A percentile compares a stretch with the other conserved stretches of the same genome.
Evolutionary conservation across 2,797 vertebrate species (phyloP).

Genomic region (Thripadectes ignobilis): DNA sequence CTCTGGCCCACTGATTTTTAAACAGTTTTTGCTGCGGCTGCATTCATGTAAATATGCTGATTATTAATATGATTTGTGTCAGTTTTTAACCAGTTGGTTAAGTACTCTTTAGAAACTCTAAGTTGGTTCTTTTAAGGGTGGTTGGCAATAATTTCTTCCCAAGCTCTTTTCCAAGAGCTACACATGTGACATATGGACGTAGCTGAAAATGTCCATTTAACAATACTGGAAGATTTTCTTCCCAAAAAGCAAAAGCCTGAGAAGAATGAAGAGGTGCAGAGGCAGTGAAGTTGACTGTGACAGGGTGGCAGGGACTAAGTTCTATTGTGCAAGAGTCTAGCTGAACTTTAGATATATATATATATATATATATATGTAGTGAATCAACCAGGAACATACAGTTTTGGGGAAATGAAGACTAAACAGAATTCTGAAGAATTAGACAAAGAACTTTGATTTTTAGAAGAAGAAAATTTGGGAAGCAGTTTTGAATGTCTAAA

Average conservation of each 20-base stretch:
- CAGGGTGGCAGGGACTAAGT: background rate
- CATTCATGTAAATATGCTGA: background rate
- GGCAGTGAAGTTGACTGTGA: background rate
- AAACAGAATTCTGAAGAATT: background rate
- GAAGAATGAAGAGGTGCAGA: background rate
- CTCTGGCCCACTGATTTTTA: background rate
- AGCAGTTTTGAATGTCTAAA: background rate
- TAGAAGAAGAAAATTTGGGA: background rate
- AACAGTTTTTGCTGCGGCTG: conserved; percentile 10
- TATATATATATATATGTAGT: background rate
- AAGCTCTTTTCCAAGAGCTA: background rate
- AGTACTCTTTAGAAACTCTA: background rate
- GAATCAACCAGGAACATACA: background rate
- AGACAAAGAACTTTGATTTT: background rate
- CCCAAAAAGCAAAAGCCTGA: background rate
- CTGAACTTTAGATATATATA: background rate
- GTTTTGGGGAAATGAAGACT: background rate
- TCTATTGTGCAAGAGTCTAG: background rate
- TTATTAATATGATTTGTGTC: conserved; percentile 13
- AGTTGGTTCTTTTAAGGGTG: background rate
- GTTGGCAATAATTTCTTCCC: background rate
- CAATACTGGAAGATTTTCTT: background rate
- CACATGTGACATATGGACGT: background rate
- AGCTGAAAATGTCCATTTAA: background rate
- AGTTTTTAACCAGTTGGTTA: background rate